Evolutionary conservation across 2,797 vertebrate species (phyloP), one percentile per base, ranked within the genome.

Genomic region (Netta rufina): DNA sequence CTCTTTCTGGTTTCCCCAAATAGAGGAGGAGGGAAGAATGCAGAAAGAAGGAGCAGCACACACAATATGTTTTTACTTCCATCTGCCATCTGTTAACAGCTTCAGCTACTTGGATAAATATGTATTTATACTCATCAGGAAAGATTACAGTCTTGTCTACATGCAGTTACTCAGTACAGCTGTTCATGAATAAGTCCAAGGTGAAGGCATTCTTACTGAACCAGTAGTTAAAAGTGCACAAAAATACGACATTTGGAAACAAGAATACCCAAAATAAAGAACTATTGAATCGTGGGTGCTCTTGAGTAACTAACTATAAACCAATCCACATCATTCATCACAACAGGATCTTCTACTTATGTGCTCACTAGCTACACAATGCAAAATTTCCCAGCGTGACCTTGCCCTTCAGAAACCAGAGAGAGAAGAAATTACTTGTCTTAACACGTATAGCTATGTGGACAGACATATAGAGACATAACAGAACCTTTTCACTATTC

Each of bases 1-100:
- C 69, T 87, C 78, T 49, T 66, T 76, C 71, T 75, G 19, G 80
- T 92, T 93, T 95, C 89, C 53, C 32, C 91, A 84, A 80, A 90
- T n/a, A 83, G 77, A 87, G 58, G 22, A 67, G 58, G 39, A 49
- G 28, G 19, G 38, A 93, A 92, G 80, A 87, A 66, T 6, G 65
- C 22, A 81, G 74, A 78, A 84, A 90, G 80, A 81, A 91, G 85
- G 60, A 95, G 93, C 77, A 95, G 83, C 0, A 0, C 83, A 92
- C 67, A 86, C 80, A 94, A n/a, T 91, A 91, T 92, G 88, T 30
- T 92, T 96, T 89, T 76, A 88, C 85, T 94, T 96, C 85, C 80
- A 96, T 94, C 85, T 88, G 71, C 92, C 91, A 91, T 92, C 96
- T 92, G 91, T 79, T 95, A 94, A 84, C 92, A 84, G 87, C 53